These are phyloP conservation scores for Tragulus kanchil DNA, from an alignment of 2,113 vertebrate genomes.

Conservation along the genomic window DNA sequence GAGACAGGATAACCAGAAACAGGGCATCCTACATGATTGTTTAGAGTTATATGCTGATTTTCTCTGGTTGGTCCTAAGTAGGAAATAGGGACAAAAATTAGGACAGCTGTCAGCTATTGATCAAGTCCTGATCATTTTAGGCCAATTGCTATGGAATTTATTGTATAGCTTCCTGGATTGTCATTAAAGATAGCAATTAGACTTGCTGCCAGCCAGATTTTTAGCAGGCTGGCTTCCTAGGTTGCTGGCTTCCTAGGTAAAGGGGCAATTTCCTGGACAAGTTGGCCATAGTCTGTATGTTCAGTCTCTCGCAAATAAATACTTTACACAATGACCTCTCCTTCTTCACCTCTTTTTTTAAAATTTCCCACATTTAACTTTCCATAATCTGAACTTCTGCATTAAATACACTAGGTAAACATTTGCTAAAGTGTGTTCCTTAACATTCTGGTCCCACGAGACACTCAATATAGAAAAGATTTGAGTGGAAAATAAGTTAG, in stretches of 20 bases:
- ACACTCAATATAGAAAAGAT: background rate
- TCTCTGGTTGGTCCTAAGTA: background rate
- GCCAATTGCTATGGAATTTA: background rate
- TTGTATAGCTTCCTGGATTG: background rate
- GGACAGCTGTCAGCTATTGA: background rate
- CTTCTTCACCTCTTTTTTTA: background rate
- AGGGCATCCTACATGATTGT: background rate
- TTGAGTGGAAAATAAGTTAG: background rate
- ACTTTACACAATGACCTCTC: background rate
- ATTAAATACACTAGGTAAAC: background rate
- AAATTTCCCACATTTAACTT: background rate
- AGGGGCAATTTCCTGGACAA: background rate
- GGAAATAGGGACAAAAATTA: background rate
- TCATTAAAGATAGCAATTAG: background rate
- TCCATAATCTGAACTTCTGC: background rate
- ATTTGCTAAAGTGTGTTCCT: background rate
- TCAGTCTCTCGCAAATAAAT: background rate
- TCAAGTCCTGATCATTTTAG: background rate
- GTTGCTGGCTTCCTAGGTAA: background rate
- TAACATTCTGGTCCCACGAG: background rate
- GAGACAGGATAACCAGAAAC: background rate
- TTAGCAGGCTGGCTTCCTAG: background rate
- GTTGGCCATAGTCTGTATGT: background rate
- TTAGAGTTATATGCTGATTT: background rate
- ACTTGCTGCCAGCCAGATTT: background rate